Evolutionary conservation across 2,113 vertebrate species (phyloP).

Genomic region (Thermophis baileyi): DNA sequence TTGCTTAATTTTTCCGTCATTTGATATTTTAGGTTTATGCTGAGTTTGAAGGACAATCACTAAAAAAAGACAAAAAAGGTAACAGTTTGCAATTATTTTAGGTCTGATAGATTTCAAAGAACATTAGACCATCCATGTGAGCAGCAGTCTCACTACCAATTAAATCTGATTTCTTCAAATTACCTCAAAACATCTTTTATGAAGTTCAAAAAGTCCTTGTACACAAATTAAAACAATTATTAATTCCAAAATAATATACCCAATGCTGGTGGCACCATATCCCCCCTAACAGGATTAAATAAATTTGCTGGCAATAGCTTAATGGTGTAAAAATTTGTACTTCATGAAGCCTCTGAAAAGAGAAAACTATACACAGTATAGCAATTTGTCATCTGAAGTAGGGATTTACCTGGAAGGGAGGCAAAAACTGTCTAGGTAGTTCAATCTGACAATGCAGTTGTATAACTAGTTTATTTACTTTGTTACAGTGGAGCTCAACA

Average conservation of each 20-base stretch:
- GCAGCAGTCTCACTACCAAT: background rate
- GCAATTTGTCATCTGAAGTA: background rate
- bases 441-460: background rate
- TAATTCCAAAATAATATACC: background rate
- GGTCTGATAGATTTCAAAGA: background rate
- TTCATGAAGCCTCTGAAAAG: background rate
- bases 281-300: background rate
- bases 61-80: background rate
- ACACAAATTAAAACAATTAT: background rate
- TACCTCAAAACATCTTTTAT: background rate
- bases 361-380: background rate
- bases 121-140: background rate
- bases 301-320: background rate
- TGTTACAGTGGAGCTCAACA: background rate
- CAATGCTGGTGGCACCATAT: background rate
- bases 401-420: background rate
- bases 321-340: background rate
- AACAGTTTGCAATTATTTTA: background rate
- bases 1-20: background rate
- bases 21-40: background rate
- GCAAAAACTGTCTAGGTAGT: background rate
- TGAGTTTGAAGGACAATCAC: background rate
- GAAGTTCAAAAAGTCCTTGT: background rate
- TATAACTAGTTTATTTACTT: background rate
- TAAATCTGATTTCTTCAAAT: background rate